phyloP scores from a whole-genome alignment of 2,888 invertebrate species.

The Clivina fossor region DNA sequence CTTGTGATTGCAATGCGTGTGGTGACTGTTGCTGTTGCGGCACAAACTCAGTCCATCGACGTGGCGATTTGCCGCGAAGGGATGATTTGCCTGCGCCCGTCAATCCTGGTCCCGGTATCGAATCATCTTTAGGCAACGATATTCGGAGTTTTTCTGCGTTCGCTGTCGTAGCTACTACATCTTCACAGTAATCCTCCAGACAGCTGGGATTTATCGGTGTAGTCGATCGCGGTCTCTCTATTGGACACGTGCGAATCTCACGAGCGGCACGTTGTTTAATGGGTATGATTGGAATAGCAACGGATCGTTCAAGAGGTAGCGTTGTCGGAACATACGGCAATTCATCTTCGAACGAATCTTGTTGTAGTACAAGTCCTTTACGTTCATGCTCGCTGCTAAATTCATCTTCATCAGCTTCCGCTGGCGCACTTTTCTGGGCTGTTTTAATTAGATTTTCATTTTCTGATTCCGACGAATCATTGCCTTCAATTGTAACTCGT shows the following conservation, averaged over 20 bases:
- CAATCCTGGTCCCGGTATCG: slow-evolving; percentile 54
- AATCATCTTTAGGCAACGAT: slow-evolving; percentile 65
- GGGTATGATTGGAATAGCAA: slow-evolving; percentile 79
- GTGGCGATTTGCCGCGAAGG: slow-evolving; percentile 44
- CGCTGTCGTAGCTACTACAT: slow-evolving; percentile 46
- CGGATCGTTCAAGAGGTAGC: slow-evolving; percentile 79
- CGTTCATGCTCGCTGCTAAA: slow-evolving; percentile 63
- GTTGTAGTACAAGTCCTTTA: slow-evolving; percentile 72
- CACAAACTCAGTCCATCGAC: slow-evolving; percentile 30
- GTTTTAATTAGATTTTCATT: slow-evolving; percentile 65
- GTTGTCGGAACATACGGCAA: slow-evolving; percentile 90
- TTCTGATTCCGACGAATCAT: slow-evolving; percentile 71
- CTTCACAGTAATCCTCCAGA: slow-evolving; percentile 69
- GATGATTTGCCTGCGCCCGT: slow-evolving; percentile 52
- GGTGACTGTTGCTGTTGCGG: slow-evolving; percentile 33
- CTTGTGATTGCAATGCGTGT: slow-evolving; percentile 36
- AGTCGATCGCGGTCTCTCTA: slow-evolving; percentile 73
- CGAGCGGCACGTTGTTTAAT: slow-evolving; percentile 67
- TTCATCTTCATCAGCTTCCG: slow-evolving; percentile 14
- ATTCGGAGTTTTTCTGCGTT: slow-evolving; percentile 66
- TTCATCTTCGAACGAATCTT: slow-evolving; percentile 84
- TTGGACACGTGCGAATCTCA: slow-evolving; percentile 68
- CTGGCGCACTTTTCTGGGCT: slow-evolving; percentile 37
- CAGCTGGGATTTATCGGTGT: slow-evolving; percentile 72
- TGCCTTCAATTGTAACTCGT: slow-evolving; percentile 47